Evolutionary conservation across 2,888 invertebrate species (phyloP), one percentile per base, ranked within the genome.

Genomic region (Latheticus oryzae): DNA sequence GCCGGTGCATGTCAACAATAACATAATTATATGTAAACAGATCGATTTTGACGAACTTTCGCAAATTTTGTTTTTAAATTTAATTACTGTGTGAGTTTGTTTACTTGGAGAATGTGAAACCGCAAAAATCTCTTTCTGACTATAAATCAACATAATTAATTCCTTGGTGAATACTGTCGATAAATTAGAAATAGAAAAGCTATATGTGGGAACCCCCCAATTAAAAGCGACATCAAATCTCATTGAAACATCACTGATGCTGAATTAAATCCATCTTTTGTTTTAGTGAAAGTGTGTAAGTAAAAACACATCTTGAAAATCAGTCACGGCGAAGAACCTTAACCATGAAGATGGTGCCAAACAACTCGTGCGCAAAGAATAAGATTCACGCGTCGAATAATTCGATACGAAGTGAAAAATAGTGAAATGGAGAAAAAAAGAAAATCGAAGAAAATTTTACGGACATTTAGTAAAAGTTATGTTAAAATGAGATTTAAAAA

Each of bases 401-500:
- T 16, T 50, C 42, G 51, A 30, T 24, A 37, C 16, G 32, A 7
- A 21, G 38, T 11, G 37, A 51, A 54, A 37, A 54, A 26, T 37
- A 38, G 28, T 24, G 24, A n/a, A 13, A 37, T 55, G 40, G 33
- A 42, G 13, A 3, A 70, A n/a, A 45, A 12, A 32, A 30, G n/a
- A n/a, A n/a, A n/a, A n/a, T n/a, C 30, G 12, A 45, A 45, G 4
- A 21, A 68, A 58, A 69, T 68, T 48, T 57, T 68, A 54, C 56
- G 70, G 51, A 72, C 70, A 57, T 71, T 72, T 53, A 65, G 59
- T 51, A 70, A 72, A 42, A 66, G 66, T 55, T 70, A 71, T 33
- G 64, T 73, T 9, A 74, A 73, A 62, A 67, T 74, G 9, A 70
- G 71, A 58, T 72, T 72, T 48, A 73, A 73, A 71, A 50, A 51